Percentiles rank a stretch among this genome's conserved stretches.
These are phyloP conservation scores for Salvelinus sp. DNA, from an alignment of 2,113 vertebrate species.

Conservation along the genomic window DNA sequence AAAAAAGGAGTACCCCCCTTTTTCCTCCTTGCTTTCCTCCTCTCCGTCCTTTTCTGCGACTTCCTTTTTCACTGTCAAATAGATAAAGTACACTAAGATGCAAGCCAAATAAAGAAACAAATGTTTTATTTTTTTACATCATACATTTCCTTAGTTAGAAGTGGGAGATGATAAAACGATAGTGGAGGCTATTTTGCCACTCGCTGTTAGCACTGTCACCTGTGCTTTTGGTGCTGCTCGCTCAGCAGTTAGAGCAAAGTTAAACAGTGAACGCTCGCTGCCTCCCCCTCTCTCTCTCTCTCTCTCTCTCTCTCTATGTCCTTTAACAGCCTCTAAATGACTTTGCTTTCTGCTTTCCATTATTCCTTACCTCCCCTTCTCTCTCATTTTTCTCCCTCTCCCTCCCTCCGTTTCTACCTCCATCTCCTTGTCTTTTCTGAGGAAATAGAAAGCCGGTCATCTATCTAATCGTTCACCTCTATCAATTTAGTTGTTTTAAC, in stretches of 20 bases:
- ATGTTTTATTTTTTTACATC: slow-evolving; percentile 46
- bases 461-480: slow-evolving; percentile 82
- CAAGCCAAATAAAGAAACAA: slow-evolving; percentile 66
- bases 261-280: not conserved
- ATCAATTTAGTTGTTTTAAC: slow-evolving; percentile 75
- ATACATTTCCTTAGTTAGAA: slow-evolving; percentile 39
- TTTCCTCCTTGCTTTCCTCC: not conserved
- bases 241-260: slow-evolving; percentile 24
- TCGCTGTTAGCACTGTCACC: slow-evolving; percentile 32
- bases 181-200: slow-evolving; percentile 34
- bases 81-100: slow-evolving; percentile 63
- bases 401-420: not conserved
- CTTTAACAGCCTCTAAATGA: slow-evolving; percentile 1
- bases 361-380: slow-evolving; percentile 1
- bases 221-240: slow-evolving; percentile 24
- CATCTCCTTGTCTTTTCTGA: slow-evolving; percentile 11
- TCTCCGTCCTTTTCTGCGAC: slow-evolving; percentile 52
- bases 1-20: slow-evolving; percentile 55
- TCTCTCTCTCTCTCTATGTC: not conserved
- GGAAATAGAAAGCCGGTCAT: slow-evolving; percentile 14
- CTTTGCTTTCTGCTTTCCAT: slow-evolving; percentile 2
- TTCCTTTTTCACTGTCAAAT: slow-evolving; percentile 66
- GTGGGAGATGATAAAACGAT: slow-evolving; percentile 49
- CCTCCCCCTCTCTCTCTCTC: not conserved
- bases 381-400: not conserved